phyloP scores from a whole-genome alignment of 2,113 vertebrate genomes.

The Mirza zaza region DNA sequence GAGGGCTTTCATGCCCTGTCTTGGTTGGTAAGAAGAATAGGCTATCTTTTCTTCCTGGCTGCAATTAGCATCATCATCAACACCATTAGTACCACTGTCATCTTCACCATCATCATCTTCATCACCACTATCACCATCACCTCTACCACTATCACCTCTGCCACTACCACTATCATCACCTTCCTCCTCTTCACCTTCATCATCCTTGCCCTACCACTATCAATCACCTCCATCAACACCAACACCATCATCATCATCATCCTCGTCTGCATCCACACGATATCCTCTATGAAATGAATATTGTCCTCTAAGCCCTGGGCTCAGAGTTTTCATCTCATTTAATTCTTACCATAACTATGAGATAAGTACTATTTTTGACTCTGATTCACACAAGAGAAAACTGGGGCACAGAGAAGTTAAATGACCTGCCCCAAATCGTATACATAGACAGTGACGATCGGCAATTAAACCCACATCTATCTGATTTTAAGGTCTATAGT shows the following conservation, averaged over 20 bases:
- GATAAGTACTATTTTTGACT: not conserved
- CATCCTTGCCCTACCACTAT: accelerated
- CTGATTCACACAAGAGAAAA: not conserved
- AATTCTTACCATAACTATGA: not conserved
- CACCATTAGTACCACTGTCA: accelerated
- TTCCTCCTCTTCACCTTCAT: not conserved
- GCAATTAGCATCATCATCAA: no score
- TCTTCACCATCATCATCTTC: not conserved
- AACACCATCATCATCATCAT: not conserved
- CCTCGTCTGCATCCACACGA: not conserved
- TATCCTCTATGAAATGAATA: not conserved
- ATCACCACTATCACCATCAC: accelerated
- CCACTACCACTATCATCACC: accelerated
- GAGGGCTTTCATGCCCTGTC: not conserved
- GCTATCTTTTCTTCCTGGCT: not conserved
- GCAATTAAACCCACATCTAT: not conserved
- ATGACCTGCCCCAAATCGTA: not conserved
- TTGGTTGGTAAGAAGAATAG: not conserved
- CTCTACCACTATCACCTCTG: no score
- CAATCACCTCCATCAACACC: not conserved
- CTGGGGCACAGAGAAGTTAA: not conserved
- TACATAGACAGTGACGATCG: not conserved
- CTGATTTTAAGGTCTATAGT: not conserved
- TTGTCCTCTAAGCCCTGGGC: not conserved
- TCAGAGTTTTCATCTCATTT: not conserved